Percentiles rank a stretch among this genome's conserved stretches.
Evolutionary conservation across 2,113 vertebrate species (phyloP).

Genomic region (Labeo rohita): DNA sequence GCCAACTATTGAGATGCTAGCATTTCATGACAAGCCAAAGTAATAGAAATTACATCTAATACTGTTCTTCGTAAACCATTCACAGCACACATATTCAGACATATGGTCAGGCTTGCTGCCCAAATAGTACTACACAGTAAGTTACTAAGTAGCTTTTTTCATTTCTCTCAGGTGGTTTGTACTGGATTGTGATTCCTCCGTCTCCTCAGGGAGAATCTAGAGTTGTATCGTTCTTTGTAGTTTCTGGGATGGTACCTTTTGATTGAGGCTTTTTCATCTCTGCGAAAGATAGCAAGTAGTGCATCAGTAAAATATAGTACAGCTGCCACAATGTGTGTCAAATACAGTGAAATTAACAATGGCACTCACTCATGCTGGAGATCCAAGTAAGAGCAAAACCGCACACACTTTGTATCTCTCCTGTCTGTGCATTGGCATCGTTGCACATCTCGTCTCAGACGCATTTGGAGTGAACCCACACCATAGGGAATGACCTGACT

Average conservation of each 20-base stretch:
- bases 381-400: conserved; percentile 65
- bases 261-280: conserved; percentile 27
- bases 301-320: not conserved
- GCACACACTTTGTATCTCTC: conserved; percentile 62
- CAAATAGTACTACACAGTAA: not conserved
- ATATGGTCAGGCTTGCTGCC: not conserved
- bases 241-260: not conserved
- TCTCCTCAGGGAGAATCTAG: not conserved
- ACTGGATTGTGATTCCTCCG: not conserved
- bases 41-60: not conserved
- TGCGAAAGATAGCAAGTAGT: conserved; percentile 28
- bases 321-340: not conserved
- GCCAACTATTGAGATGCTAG: not conserved
- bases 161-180: not conserved
- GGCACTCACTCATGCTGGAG: conserved; percentile 8
- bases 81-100: conserved; percentile 27
- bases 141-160: not conserved
- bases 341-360: not conserved
- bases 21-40: conserved; percentile 19
- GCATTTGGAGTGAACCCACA: conserved; percentile 62
- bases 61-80: conserved; percentile 10
- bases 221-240: conserved; percentile 32
- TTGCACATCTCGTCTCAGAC: conserved; percentile 62
- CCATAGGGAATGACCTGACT: conserved; percentile 75
- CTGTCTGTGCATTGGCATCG: conserved; percentile 67